Conservation (phyloP, 1,140 invertebrate genomes). For the Neoseiulus cucumeris region DNA sequence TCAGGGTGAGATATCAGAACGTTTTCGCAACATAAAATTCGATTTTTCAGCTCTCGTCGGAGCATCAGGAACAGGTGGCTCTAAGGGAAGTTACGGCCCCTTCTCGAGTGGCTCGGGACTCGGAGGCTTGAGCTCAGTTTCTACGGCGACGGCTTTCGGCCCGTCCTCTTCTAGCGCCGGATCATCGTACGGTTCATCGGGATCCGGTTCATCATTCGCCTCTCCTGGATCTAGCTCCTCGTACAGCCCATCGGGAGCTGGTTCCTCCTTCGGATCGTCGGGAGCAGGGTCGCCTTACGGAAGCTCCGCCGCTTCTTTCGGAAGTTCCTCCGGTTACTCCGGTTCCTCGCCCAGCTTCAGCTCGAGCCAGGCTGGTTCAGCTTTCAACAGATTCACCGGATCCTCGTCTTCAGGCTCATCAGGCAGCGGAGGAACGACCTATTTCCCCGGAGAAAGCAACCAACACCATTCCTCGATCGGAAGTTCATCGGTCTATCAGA, state of each 20-base stretch:
- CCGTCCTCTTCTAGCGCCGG: neutral
- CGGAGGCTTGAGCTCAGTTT: neutral
- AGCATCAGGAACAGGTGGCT: neutral
- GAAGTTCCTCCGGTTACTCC: neutral
- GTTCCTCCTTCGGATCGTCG: too few species aligned
- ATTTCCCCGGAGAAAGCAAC: neutral
- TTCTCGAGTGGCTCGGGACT: neutral
- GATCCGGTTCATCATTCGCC: neutral
- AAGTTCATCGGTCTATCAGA: neutral
- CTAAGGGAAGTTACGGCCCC: neutral
- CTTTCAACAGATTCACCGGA: neutral
- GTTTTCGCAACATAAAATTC: neutral
- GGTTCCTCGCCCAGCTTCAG: neutral
- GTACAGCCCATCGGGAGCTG: too few species aligned
- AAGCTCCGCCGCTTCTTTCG: too few species aligned
- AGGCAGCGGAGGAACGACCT: neutral
- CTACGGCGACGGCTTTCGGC: neutral
- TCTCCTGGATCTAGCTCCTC: neutral
- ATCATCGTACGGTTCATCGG: too few species aligned
- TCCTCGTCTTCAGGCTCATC: neutral
- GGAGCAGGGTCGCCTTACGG: too few species aligned
- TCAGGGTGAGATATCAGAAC: too few species aligned
- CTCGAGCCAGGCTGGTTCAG: neutral
- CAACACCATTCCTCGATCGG: neutral
- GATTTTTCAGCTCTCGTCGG: neutral